These are phyloP conservation scores for Cepaea nemoralis DNA, from an alignment of 1,140 invertebrate species.

Conservation along the genomic window DNA sequence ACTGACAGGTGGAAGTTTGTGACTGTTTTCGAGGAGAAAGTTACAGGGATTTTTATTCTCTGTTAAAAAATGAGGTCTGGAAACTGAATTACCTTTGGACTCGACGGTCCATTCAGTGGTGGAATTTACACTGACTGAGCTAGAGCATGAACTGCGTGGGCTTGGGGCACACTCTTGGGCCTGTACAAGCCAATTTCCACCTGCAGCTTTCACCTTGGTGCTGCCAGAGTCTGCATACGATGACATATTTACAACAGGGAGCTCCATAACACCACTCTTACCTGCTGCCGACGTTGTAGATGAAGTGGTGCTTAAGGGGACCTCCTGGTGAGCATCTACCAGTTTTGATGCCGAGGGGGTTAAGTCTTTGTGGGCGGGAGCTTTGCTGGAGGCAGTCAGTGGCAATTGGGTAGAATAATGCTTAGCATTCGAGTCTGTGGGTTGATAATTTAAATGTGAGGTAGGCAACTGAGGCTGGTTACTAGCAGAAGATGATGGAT, in stretches of 20 bases:
- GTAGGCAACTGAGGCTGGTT: neutral
- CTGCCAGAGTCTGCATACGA: constrained; percentile 17
- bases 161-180: constrained; percentile 59
- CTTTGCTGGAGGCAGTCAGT: neutral
- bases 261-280: constrained; percentile 30
- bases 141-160: constrained; percentile 63
- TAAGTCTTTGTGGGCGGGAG: neutral
- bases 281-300: constrained; percentile 28
- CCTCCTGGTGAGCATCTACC: constrained; percentile 30
- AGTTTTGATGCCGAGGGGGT: constrained; percentile 38
- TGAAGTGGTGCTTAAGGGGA: constrained; percentile 18
- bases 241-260: constrained; percentile 45
- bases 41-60: neutral
- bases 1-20: neutral
- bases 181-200: constrained; percentile 65
- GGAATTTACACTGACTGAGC: constrained; percentile 66
- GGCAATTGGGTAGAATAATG: neutral
- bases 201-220: constrained; percentile 60
- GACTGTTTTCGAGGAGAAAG: neutral
- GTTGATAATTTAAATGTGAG: neutral
- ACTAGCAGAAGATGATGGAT: neutral
- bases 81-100: constrained; percentile 32
- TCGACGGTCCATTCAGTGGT: constrained; percentile 70
- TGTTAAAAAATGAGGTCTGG: neutral
- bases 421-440: neutral